These are phyloP conservation scores for Mastacembelus armatus DNA, from an alignment of 2,797 vertebrate species.

Conservation along the genomic window DNA sequence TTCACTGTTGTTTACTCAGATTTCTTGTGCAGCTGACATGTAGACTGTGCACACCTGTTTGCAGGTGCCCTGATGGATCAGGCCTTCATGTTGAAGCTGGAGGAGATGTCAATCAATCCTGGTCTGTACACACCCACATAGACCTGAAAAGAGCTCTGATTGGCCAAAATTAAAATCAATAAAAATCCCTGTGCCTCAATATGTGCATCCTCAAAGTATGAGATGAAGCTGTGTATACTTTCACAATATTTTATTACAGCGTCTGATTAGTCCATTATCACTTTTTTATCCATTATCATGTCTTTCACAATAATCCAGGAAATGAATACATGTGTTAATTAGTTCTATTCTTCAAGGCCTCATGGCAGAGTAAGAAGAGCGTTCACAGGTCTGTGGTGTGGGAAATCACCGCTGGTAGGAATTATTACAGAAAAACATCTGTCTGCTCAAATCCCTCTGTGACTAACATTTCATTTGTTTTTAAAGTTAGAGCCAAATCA, in stretches of 20 bases:
- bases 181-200: too few relatives aligned
- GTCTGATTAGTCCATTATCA: conserved; percentile 8
- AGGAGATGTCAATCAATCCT: background rate
- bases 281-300: conserved; percentile 12
- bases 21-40: background rate
- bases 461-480: conserved; percentile 22
- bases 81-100: background rate
- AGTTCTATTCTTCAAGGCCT: conserved; percentile 53
- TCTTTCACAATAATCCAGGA: conserved; percentile 43
- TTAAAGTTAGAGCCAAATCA: conserved; percentile 13
- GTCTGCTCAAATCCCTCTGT: conserved; percentile 21
- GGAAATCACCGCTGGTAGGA: background rate
- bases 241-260: conserved; percentile 53
- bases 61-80: background rate
- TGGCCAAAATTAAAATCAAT: background rate
- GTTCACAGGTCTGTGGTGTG: too few relatives aligned
- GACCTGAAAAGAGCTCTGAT: background rate
- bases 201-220: background rate
- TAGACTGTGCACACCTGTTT: background rate
- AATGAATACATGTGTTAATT: conserved; percentile 19
- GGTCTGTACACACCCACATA: background rate
- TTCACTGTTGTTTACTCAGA: background rate
- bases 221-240: background rate
- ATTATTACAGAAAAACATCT: conserved; percentile 34
- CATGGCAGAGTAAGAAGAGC: conserved; percentile 30